phyloP scores from a whole-genome alignment of 2,797 vertebrate genomes.

The Erethizon dorsatum region DNA sequence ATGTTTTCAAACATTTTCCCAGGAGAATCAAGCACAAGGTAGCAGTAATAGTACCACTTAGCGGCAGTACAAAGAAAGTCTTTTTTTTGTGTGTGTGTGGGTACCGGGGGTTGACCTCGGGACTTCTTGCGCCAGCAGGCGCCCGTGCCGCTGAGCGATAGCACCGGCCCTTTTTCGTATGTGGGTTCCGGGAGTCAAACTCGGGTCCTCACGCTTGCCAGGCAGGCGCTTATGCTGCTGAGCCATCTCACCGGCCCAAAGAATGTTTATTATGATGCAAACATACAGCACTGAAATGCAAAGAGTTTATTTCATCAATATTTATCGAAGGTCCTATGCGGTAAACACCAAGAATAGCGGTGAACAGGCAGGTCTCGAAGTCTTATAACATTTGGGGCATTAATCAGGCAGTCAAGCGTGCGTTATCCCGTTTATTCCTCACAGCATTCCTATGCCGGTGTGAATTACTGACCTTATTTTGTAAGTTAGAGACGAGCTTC shows the following conservation, averaged over 20 bases:
- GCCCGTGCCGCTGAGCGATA: too few species aligned
- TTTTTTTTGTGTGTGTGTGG: too few species aligned
- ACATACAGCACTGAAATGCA: not conserved
- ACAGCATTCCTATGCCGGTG: rapidly evolving
- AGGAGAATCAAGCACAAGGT: not conserved
- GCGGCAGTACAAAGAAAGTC: not conserved
- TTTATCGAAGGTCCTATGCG: not conserved
- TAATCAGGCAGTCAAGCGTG: not conserved
- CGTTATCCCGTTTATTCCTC: not conserved
- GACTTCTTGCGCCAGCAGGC: too few species aligned
- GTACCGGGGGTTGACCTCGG: too few species aligned
- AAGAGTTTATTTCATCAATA: not conserved
- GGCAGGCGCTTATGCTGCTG: too few species aligned
- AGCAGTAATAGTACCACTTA: not conserved
- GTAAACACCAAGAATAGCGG: not conserved
- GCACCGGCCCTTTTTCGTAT: too few species aligned
- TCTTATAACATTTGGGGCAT: not conserved
- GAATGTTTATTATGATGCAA: not conserved
- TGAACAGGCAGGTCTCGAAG: not conserved
- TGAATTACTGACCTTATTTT: slow-evolving; percentile 24
- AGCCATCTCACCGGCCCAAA: too few species aligned
- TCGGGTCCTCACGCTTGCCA: too few species aligned
- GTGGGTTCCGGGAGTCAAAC: too few species aligned
- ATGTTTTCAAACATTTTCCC: slow-evolving; percentile 33
- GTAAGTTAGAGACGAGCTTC: not conserved